Evolutionary conservation across 1,140 invertebrate genomes (phyloP).

Genomic region (Laupala kohalensis): DNA sequence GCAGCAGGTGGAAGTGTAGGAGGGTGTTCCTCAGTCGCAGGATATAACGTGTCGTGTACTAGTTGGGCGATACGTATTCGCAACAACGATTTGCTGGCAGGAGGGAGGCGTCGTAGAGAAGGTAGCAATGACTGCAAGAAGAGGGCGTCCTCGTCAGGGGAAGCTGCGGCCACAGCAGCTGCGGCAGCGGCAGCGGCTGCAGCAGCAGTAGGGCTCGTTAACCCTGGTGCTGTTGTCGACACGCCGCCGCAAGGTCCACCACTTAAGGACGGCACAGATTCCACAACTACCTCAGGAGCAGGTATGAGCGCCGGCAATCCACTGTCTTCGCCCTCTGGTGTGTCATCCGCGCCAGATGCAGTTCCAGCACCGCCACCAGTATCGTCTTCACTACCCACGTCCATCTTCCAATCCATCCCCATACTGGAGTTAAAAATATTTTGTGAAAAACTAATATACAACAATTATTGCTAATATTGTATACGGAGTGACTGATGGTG

Average conservation of each 20-base stretch:
- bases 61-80: background rate
- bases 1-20: background rate
- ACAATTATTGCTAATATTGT: too few species aligned
- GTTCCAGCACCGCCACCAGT: background rate
- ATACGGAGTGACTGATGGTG: too few species aligned
- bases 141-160: background rate
- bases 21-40: background rate
- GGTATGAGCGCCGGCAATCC: background rate
- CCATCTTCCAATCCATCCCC: background rate
- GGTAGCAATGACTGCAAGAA: slow-evolving; percentile 1
- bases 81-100: background rate
- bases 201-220: background rate
- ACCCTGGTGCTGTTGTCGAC: background rate
- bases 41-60: slow-evolving; percentile 1
- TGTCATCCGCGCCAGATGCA: background rate
- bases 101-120: background rate
- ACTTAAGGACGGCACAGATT: background rate
- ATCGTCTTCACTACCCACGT: background rate
- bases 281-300: background rate
- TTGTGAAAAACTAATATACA: too few species aligned
- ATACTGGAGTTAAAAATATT: too few species aligned
- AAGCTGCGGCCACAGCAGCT: background rate
- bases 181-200: too few species aligned
- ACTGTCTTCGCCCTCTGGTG: background rate
- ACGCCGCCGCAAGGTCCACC: too few species aligned